These are phyloP conservation scores for Sapajus apella DNA, from an alignment of 2,113 vertebrate species.

Conservation along the genomic window DNA sequence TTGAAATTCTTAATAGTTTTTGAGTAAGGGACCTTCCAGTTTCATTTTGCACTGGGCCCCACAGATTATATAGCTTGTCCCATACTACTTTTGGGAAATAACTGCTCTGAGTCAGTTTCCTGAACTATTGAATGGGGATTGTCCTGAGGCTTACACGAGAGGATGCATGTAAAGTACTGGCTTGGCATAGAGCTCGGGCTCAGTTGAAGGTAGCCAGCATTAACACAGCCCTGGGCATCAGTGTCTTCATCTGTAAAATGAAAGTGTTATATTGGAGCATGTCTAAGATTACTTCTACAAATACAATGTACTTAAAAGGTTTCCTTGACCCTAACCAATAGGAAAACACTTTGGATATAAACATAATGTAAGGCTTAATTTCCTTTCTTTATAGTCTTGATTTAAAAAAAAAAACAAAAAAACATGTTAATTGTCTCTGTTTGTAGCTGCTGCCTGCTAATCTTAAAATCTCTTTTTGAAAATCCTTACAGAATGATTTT, in stretches of 20 bases:
- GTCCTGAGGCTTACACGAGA: background rate
- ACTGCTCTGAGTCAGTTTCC: background rate
- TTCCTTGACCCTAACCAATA: background rate
- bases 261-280: background rate
- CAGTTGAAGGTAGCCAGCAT: background rate
- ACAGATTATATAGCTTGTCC: background rate
- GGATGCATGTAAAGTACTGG: background rate
- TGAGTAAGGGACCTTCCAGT: background rate
- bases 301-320: background rate
- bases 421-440: background rate
- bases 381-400: background rate
- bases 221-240: background rate
- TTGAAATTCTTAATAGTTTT: constrained; percentile 46
- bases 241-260: background rate
- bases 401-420: background rate
- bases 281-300: constrained; percentile 4
- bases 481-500: constrained; percentile 14
- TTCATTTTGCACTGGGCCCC: background rate
- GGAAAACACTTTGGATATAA: constrained; percentile 30
- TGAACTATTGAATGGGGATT: background rate
- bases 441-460: background rate
- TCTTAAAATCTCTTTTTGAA: constrained; percentile 32
- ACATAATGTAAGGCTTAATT: background rate
- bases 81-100: constrained; percentile 20
- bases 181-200: background rate